These are phyloP conservation scores for Hypotaenidia philippensis DNA, from an alignment of 2,797 vertebrate genomes.

Conservation along the genomic window DNA sequence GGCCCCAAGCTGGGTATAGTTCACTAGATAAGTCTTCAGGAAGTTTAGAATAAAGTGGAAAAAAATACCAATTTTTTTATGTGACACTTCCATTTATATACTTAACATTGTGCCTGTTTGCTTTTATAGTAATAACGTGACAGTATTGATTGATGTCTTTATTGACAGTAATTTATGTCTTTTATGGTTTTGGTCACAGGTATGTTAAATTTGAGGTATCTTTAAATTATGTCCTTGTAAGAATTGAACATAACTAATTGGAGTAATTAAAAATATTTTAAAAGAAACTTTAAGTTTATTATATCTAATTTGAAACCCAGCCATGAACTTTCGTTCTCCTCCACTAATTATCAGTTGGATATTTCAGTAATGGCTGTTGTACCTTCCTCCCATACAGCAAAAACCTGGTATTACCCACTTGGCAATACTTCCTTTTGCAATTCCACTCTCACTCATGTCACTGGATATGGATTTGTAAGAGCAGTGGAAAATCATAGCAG, in stretches of 20 bases:
- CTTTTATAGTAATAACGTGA: neutral
- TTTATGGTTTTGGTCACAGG: neutral
- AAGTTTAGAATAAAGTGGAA: neutral
- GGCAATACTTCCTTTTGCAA: neutral
- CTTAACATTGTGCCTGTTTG: neutral
- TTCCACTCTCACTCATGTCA: neutral
- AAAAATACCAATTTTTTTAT: neutral
- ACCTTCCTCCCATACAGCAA: neutral
- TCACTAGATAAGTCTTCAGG: neutral
- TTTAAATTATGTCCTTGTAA: neutral
- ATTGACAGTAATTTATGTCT: neutral
- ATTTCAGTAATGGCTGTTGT: neutral
- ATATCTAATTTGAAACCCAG: neutral
- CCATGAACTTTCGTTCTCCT: neutral
- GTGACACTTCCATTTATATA: neutral
- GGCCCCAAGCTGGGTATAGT: neutral
- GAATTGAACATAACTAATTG: neutral
- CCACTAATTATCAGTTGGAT: neutral
- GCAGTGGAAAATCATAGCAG: neutral
- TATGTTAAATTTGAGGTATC: neutral
- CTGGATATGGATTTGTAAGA: neutral
- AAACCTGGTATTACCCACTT: neutral
- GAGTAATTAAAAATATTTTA: neutral
- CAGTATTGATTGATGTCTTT: neutral
- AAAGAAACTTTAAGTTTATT: neutral